These are phyloP conservation scores for Aptenodytes forsteri DNA, from an alignment of 2,113 vertebrate genomes.

Conservation along the genomic window DNA sequence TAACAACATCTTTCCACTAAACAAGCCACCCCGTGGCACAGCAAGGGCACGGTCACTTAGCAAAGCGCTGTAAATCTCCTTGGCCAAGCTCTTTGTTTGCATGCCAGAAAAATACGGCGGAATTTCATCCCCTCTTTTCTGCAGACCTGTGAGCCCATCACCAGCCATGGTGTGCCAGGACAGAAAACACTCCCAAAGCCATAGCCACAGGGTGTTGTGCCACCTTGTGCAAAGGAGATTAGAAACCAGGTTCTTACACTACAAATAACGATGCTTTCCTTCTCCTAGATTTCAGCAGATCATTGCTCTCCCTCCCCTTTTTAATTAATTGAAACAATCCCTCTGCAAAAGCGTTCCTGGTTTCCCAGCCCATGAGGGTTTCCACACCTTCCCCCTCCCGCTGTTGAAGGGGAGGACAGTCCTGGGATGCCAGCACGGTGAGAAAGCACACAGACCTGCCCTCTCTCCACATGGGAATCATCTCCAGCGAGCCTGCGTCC, in stretches of 20 bases:
- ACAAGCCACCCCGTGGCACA: neutral
- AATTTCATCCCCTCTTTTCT: neutral
- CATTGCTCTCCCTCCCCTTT: slow-evolving; percentile 41
- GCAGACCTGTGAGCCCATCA: slow-evolving; percentile 54
- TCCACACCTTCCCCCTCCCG: neutral
- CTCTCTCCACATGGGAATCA: slow-evolving; percentile 48
- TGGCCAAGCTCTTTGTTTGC: neutral
- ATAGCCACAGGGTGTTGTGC: slow-evolving; percentile 39
- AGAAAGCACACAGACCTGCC: slow-evolving; percentile 19
- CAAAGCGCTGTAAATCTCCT: neutral
- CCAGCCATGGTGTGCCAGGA: slow-evolving; percentile 24
- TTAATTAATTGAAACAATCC: slow-evolving; percentile 21
- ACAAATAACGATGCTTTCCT: slow-evolving; percentile 56
- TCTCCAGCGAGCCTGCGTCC: neutral
- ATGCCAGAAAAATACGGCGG: neutral
- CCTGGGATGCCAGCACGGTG: neutral
- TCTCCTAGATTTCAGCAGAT: slow-evolving; percentile 26
- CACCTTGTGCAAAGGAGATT: slow-evolving; percentile 54
- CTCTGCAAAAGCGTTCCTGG: neutral
- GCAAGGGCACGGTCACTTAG: neutral
- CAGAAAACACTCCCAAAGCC: slow-evolving; percentile 56
- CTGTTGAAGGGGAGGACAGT: neutral
- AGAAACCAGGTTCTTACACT: slow-evolving; percentile 40
- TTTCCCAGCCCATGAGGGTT: neutral
- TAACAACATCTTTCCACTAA: neutral